Base-by-base conservation (phyloP, 2,113 vertebrate species). In the Mesocricetus auratus region DNA sequence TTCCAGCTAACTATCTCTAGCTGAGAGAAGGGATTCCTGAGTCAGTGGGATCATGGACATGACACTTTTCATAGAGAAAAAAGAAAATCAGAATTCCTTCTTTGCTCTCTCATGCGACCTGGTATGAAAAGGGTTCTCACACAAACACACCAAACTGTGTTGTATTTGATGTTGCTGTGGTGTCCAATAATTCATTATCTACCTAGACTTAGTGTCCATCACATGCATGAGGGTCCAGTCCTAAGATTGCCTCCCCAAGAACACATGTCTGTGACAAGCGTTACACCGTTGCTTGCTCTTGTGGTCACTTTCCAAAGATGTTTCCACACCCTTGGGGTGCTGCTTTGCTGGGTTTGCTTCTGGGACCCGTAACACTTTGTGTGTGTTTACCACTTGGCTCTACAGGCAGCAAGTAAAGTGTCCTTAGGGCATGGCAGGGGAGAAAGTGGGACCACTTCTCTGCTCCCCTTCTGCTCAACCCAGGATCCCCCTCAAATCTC, bases 381-480 rank as follows among this genome's bases (percentile, higher is more conserved):
- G 24, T 82, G 7, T 1, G 1, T 1, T 53, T 81, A 2, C 19
- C 39, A 26, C 13, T 87, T 86, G 47, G 39, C 29, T 71, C 29
- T 50, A 24, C 17, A 91, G 89, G 2, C 33, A 53, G 29, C 5
- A 13, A 47, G 22, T 73, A 22, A 73, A 79, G 56, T 56, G 13
- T 4, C 1, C 42, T 6, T 6, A 15, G 60, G 5, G 7, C 7
- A 26, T 39, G 36, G 4, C 3, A 2, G 53, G 19, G 16, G 16
- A 31, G 7, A 9, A 24, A 5, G 3, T 2, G 11, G 1, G 22
- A 3, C 15, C 31, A 9, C 5, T 3, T 33, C 53, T 33, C 50
- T 22, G 2, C 17, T 26, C 26, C 26, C 42, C 7, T 78, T 29
- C 90, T 36, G 7, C 33, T 42, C 50, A 89, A 5, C 36, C 42